phyloP scores from a whole-genome alignment of 2,113 vertebrate species.

The Trichechus manatus region DNA sequence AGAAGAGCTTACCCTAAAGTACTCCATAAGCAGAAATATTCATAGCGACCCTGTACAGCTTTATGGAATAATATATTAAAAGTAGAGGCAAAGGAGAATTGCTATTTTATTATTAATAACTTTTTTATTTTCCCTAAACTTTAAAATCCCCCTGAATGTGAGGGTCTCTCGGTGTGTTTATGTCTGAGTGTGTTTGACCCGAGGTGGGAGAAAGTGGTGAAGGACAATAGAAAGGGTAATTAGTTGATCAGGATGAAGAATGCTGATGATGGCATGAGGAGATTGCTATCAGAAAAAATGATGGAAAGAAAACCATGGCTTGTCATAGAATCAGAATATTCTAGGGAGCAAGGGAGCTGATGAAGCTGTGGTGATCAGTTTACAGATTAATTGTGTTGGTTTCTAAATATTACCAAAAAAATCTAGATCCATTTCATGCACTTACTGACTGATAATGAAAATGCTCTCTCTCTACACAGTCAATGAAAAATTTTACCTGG shows the following conservation, averaged over 20 bases:
- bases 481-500: background rate
- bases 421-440: background rate
- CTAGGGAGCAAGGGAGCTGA: background rate
- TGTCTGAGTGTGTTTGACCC: background rate
- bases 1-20: background rate
- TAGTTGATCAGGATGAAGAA: background rate
- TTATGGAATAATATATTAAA: background rate
- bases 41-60: background rate
- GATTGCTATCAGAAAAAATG: background rate
- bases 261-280: background rate
- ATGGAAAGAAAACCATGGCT: background rate
- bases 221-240: background rate
- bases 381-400: background rate
- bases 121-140: background rate
- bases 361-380: background rate
- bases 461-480: background rate
- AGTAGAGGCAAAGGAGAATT: background rate
- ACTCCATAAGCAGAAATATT: background rate
- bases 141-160: background rate
- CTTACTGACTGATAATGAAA: background rate
- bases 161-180: background rate
- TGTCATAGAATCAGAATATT: background rate
- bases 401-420: background rate
- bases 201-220: background rate
- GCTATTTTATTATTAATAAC: background rate